These are phyloP conservation scores for Carduelis carduelis DNA, from an alignment of 2,797 vertebrate genomes.

Conservation along the genomic window DNA sequence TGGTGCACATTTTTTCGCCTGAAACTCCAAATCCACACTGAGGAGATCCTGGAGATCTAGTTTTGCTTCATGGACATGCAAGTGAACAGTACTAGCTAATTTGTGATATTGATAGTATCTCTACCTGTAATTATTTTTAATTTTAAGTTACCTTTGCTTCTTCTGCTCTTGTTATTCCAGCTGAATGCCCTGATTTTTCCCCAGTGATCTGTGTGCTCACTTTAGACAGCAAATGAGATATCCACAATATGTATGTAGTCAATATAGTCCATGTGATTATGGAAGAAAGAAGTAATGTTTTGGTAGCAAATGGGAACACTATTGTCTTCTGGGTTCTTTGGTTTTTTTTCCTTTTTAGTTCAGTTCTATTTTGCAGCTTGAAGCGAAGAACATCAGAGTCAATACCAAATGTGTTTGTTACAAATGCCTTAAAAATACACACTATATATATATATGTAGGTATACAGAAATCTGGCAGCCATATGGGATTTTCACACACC, in stretches of 20 bases:
- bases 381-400: neutral
- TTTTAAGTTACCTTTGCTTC: neutral
- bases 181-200: neutral
- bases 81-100: neutral
- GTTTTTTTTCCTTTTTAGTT: neutral
- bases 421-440: constrained; percentile 30
- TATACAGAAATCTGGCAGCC: constrained; percentile 37
- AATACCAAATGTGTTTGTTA: constrained; percentile 7
- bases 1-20: neutral
- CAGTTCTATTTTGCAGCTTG: neutral
- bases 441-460: neutral
- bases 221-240: neutral
- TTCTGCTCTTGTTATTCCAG: neutral
- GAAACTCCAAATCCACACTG: neutral
- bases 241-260: neutral
- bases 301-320: neutral
- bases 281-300: neutral
- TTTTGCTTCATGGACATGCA: neutral
- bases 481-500: constrained; percentile 44
- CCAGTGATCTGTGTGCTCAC: neutral
- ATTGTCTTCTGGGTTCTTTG: neutral
- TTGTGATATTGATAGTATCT: neutral
- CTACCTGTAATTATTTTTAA: neutral
- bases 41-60: neutral
- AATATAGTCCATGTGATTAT: neutral